Evolutionary conservation across 2,888 invertebrate genomes (phyloP).

Genomic region (Andrena trimmerana): DNA sequence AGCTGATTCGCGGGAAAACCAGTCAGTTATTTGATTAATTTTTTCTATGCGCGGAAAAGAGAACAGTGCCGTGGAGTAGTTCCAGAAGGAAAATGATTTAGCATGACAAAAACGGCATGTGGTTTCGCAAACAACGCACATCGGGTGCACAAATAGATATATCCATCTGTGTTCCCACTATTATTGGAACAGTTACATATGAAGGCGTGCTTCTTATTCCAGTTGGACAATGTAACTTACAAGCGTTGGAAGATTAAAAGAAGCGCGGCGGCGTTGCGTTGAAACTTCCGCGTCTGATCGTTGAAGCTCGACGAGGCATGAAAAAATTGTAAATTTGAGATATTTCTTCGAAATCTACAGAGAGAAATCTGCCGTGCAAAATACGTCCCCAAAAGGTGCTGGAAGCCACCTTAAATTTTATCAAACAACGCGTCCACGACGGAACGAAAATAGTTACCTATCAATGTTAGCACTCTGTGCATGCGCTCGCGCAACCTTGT

Average conservation of each 20-base stretch:
- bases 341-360: not conserved
- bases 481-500: slow-evolving; percentile 67
- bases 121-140: slow-evolving; percentile 60
- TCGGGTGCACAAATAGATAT: slow-evolving; percentile 59
- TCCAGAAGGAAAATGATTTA: slow-evolving; percentile 23
- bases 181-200: slow-evolving; percentile 20
- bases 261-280: not conserved
- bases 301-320: not conserved
- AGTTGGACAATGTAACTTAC: not conserved
- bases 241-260: not conserved
- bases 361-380: not conserved
- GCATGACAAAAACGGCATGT: slow-evolving; percentile 42
- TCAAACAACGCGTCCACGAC: slow-evolving; percentile 28
- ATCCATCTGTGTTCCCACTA: slow-evolving; percentile 25
- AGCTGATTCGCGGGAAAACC: not conserved
- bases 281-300: not conserved
- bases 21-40: slow-evolving; percentile 15
- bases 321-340: not conserved
- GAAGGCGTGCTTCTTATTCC: slow-evolving; percentile 11
- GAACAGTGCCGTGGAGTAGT: slow-evolving; percentile 4
- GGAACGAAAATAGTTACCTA: slow-evolving; percentile 52
- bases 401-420: slow-evolving; percentile 44
- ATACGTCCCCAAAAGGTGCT: not conserved
- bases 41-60: not conserved
- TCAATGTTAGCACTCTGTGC: slow-evolving; percentile 58